A percentile compares a stretch with the other conserved stretches of the same genome.
phyloP scores from a whole-genome alignment of 2,797 vertebrate species.

The Chrosomus eos region DNA sequence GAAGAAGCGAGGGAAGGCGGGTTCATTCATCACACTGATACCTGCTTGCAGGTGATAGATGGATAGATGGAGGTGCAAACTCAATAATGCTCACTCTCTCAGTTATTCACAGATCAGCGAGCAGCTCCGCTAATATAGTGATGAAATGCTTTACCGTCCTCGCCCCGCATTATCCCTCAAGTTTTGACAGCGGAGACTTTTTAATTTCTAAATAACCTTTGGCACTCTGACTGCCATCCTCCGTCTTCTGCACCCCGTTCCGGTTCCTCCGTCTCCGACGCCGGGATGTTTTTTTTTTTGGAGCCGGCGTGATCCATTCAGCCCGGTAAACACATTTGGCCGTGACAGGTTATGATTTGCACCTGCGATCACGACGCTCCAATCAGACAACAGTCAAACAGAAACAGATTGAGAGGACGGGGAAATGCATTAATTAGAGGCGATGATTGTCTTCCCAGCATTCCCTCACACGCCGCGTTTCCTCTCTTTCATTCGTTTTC shows the following conservation, averaged over 20 bases:
- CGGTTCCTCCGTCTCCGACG: conserved; percentile 8
- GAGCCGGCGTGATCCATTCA: conserved; percentile 46
- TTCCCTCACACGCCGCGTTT: conserved; percentile 57
- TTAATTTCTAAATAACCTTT: conserved; percentile 79
- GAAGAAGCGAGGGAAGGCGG: conserved; percentile 59
- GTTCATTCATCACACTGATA: conserved; percentile 83
- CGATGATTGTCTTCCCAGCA: conserved; percentile 55
- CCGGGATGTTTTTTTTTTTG: not conserved
- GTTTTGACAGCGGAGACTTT: conserved; percentile 77
- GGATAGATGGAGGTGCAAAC: conserved; percentile 84
- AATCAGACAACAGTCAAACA: conserved; percentile 59
- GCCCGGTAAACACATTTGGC: conserved; percentile 52
- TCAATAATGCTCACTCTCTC: conserved; percentile 80
- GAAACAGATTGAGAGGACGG: conserved; percentile 59
- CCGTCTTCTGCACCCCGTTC: conserved; percentile 20
- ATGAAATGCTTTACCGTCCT: conserved; percentile 82
- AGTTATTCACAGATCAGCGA: conserved; percentile 89
- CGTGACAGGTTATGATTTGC: conserved; percentile 63
- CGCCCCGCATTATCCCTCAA: conserved; percentile 77
- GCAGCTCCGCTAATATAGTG: conserved; percentile 83
- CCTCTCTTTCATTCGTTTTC: conserved; percentile 41
- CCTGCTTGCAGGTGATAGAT: conserved; percentile 82
- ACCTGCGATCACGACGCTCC: conserved; percentile 48
- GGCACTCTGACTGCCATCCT: conserved; percentile 60
- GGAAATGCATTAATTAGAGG: conserved; percentile 61